Conservation (phyloP, 2,888 invertebrate species). For the Ptycholaimellus sp. region DNA sequence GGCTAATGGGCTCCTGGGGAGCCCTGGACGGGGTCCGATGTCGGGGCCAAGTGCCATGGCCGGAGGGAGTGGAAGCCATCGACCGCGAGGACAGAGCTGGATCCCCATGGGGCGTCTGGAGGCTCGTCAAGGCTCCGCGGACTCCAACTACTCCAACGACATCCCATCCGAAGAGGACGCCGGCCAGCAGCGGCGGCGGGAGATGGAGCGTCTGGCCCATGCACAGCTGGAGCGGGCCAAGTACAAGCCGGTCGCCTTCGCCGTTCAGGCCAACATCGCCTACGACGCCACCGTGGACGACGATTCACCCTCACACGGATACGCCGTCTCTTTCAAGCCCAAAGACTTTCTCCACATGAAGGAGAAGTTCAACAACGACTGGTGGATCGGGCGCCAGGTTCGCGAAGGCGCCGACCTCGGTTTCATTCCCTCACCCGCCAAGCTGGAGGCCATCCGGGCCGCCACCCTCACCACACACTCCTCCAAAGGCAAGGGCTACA, state of each 20-base stretch:
- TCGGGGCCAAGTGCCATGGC: too few species aligned
- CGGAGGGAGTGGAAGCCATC: too few species aligned
- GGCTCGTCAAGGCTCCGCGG: too few species aligned
- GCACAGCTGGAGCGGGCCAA: too few species aligned
- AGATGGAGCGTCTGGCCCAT: background rate
- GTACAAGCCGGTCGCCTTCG: conserved; percentile 94
- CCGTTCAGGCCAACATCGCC: conserved; percentile 88
- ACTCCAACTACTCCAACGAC: too few species aligned
- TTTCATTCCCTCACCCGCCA: conserved; percentile 95
- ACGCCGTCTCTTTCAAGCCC: conserved; percentile 84
- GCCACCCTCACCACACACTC: background rate
- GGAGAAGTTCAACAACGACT: conserved; percentile 94
- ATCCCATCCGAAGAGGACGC: too few species aligned
- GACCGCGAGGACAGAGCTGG: too few species aligned
- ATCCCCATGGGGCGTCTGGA: too few species aligned
- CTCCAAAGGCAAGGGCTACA: background rate
- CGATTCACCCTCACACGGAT: conserved; percentile 94
- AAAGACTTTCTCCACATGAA: conserved; percentile 97
- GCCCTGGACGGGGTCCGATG: too few species aligned
- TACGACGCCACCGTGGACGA: conserved; percentile 90
- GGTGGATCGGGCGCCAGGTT: conserved; percentile 99
- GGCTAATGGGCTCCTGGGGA: too few species aligned
- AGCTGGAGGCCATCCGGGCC: conserved; percentile 65
- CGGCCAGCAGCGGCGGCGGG: too few species aligned
- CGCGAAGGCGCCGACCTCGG: conserved; percentile 92